Conservation (phyloP, 1,140 invertebrate species). For the Zeugodacus cucurbitae region DNA sequence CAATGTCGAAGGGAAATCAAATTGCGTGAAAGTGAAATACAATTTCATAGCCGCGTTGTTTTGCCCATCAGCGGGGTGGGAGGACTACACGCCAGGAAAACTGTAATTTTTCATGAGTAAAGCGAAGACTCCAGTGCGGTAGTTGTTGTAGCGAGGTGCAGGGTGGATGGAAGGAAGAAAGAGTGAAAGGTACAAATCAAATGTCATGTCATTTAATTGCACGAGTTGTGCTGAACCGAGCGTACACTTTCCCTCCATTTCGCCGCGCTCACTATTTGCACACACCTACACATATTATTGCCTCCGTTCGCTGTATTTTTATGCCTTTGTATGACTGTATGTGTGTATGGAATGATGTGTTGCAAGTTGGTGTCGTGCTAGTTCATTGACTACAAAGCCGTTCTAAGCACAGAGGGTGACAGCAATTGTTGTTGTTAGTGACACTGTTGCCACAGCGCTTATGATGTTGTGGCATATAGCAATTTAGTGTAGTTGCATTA, state of each 20-base stretch:
- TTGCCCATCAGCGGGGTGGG: background rate
- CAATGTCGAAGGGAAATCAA: slow-evolving; percentile 29
- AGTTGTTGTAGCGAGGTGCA: too few relatives aligned
- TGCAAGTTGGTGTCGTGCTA: background rate
- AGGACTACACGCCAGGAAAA: background rate
- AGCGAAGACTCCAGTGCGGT: background rate
- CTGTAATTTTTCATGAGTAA: slow-evolving; percentile 20
- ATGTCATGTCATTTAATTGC: slow-evolving; percentile 42
- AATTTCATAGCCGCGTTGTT: background rate
- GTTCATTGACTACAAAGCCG: slow-evolving; percentile 23
- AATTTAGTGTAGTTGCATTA: slow-evolving; percentile 36
- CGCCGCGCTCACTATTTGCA: background rate
- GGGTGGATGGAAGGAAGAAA: background rate
- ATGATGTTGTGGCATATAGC: slow-evolving; percentile 7
- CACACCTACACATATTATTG: background rate
- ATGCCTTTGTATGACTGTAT: background rate
- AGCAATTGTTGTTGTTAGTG: background rate
- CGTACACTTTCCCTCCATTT: background rate
- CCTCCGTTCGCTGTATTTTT: background rate
- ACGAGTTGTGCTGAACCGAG: background rate
- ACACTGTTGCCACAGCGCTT: background rate
- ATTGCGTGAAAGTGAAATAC: slow-evolving; percentile 38
- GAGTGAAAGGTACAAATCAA: slow-evolving; percentile 34
- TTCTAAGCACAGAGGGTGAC: background rate
- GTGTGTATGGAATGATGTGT: too few relatives aligned